Evolutionary conservation across 2,113 vertebrate species (phyloP), one percentile per base, ranked within the genome.

Genomic region (Urocitellus parryii): DNA sequence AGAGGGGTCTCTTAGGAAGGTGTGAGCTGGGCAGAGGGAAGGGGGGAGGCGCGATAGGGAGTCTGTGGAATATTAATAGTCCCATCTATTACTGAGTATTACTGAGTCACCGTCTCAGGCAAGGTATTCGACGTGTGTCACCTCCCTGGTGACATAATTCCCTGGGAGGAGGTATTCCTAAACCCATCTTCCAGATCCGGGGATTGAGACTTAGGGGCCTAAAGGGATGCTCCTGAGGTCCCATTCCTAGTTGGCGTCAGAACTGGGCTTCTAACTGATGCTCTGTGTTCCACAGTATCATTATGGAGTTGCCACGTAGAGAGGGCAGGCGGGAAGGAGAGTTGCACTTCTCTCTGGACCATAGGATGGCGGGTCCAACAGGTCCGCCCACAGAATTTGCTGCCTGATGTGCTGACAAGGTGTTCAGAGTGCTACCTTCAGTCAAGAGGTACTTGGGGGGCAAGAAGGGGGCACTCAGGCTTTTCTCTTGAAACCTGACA

Each of bases 21-120:
- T 29, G 86, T 88, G 84, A 96, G 84, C 87, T 78, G 70, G 88
- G 37, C 14, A 22, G 45, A 48, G 51, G 88, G 70, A 42, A 53
- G 73, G 58, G 34, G 16, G 58, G 72, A 87, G 61, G 86, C 5
- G 3, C 2, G 42, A 0, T 1, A 25, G 89, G 88, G 18, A 27
- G 56, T 32, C 39, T 2, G 13, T 8, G 89, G 39, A 42, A 22
- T 9, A 7, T 1, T 61, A 24, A 48, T 4, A 27, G 42, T 61
- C 22, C 67, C 9, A 11, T 12, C 68, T 34, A 34, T 81, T 76
- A 34, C 91, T 1, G 24, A 79, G 85, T 34, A 18, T 53, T 53
- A 48, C 73, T 2, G 48, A 76, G 83, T 81, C 92, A 79, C 78
- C 20, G 1, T 7, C 65, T 45, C 22, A 8, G 16, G 76, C 37